Base-by-base conservation (phyloP, 2,113 vertebrate genomes). In the Ariopsis seemanni region DNA sequence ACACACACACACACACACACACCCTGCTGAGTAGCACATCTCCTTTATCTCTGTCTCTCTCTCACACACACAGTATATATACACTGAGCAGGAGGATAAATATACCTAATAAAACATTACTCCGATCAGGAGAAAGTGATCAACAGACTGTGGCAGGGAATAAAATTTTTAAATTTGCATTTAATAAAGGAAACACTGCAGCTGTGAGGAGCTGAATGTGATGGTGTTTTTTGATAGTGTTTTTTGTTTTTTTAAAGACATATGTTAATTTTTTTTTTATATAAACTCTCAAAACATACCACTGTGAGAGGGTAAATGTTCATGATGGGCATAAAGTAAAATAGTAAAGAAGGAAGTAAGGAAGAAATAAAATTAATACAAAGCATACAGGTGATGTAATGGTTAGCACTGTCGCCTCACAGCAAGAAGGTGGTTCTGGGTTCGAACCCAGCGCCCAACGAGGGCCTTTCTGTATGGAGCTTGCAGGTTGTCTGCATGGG, bases 171-270 rank as follows among this genome's bases (percentile, higher is more conserved):
- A 25, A 11, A 80, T 58, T 80, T 80, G n/a, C 53, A 80, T 81
- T 81, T 42, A 53, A 53, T 53, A 78, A 81, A 81, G 53, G 50
- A 58, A 80, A 80, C n/a, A 80, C n/a, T 80, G 78, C 78, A 34
- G 78, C 27, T 58, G 78, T 80, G 52, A 55, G 22, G 42, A 79
- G 12, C 52, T 79, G 14, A 79, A 79, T 55, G n/a, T 55, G 52
- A 52, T n/a, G 8, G 42, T 78, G 42, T 42, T 42, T 42, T 42
- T 42, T 42, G 42, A 42, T 42, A 42, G 42, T 42, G 42, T 2
- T 34, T 2, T 42, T 2, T 42, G 34, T 42, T 53, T 78, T 30
- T 53, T n/a, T 10, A n/a, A 4, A 53, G 5, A 42, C 34, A 3
- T 42, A 48, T 72, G 15, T 72, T 17, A 5, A 53, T n/a, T n/a